Evolutionary conservation across 1,140 invertebrate species (phyloP).

Genomic region (Trichoplusia ni): DNA sequence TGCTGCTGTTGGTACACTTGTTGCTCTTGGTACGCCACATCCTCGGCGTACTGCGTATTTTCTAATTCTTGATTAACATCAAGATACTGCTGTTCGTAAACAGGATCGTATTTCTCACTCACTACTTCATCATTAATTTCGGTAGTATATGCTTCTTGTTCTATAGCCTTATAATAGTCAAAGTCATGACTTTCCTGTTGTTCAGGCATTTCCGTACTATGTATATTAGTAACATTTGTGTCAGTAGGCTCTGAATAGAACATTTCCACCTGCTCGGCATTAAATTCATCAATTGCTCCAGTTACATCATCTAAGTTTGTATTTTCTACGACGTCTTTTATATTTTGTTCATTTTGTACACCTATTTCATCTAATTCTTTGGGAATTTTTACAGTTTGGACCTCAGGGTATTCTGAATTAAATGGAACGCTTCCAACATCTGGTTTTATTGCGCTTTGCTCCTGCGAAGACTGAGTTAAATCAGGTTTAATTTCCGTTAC

Average conservation of each 20-base stretch:
- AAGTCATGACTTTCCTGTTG: conserved; percentile 54
- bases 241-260: conserved; percentile 56
- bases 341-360: background rate
- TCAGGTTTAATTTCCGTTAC: no score
- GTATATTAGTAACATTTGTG: conserved; percentile 43
- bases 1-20: conserved; percentile 30
- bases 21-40: conserved; percentile 32
- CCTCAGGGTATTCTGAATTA: no score
- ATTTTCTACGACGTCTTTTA: background rate
- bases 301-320: conserved; percentile 18
- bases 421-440: no score
- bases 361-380: background rate
- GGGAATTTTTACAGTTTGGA: no score
- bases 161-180: conserved; percentile 52
- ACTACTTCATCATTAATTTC: conserved; percentile 61
- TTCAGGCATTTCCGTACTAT: conserved; percentile 33
- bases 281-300: conserved; percentile 53
- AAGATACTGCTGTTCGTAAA: conserved; percentile 60
- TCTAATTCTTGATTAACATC: conserved; percentile 43
- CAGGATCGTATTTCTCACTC: conserved; percentile 59
- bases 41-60: conserved; percentile 34
- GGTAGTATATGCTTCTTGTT: conserved; percentile 48
- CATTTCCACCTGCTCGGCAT: conserved; percentile 59
- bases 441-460: no score
- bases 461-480: no score